phyloP scores from a whole-genome alignment of 1,140 invertebrate species.

The Heterodera schachtii region DNA sequence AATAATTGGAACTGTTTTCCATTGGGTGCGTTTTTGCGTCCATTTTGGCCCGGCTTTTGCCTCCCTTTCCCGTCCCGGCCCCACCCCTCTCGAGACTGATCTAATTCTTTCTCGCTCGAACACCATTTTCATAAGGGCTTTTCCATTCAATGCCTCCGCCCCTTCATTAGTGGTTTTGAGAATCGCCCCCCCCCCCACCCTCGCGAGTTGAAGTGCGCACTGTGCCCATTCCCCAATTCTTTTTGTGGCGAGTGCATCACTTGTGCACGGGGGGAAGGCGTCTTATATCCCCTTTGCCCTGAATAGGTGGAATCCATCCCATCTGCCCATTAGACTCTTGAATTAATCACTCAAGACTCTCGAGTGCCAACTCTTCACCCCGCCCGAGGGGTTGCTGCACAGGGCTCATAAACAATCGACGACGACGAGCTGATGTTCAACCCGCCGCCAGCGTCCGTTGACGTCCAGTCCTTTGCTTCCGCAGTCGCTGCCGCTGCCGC shows the following conservation, averaged over 20 bases:
- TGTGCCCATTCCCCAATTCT: not conserved
- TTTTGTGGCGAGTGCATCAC: not conserved
- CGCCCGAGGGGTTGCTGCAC: no score
- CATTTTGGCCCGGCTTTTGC: no score
- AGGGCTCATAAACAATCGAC: not conserved
- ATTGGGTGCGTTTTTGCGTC: no score
- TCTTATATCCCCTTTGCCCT: not conserved
- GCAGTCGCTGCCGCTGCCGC: constrained; percentile 8
- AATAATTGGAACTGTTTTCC: not conserved
- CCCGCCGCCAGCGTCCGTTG: not conserved
- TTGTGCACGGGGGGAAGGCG: not conserved
- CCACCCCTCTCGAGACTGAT: not conserved
- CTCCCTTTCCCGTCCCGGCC: no score
- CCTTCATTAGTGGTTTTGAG: not conserved
- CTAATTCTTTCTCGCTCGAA: not conserved
- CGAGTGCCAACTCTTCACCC: constrained; percentile 11
- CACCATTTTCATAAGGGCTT: not conserved
- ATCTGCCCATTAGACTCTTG: not conserved
- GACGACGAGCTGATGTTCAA: not conserved
- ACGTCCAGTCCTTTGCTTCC: constrained; percentile 5
- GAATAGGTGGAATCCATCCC: constrained; percentile 1
- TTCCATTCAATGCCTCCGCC: not conserved
- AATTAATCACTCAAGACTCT: constrained; percentile 21
- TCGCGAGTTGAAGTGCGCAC: not conserved
- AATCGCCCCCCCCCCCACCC: not conserved